Conservation (phyloP, 2,888 invertebrate genomes). For the Eupithecia vulgata region DNA sequence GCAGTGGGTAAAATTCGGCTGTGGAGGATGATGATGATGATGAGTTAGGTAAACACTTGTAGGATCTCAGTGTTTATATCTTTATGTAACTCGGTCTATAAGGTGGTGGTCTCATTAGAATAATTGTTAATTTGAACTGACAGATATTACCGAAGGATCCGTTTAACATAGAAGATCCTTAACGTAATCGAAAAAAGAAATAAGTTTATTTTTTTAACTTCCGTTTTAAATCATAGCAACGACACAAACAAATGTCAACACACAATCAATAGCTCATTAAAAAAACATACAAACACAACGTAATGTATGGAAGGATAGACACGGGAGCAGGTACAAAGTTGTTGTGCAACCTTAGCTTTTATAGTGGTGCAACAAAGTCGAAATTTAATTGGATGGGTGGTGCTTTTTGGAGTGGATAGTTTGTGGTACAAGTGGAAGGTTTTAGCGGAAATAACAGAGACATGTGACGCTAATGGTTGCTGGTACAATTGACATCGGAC, state of each 20-base stretch:
- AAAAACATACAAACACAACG: conserved; percentile 60
- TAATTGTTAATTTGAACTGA: neutral
- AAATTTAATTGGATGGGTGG: conserved; percentile 56
- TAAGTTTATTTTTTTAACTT: neutral
- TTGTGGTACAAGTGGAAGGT: conserved; percentile 20
- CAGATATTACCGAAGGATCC: neutral
- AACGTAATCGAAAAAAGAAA: neutral
- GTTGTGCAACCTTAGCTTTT: conserved; percentile 52
- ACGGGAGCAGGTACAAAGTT: conserved; percentile 56
- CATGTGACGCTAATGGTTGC: neutral
- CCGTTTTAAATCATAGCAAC: conserved; percentile 1
- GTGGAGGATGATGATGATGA: too few relatives aligned
- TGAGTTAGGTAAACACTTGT: too few relatives aligned
- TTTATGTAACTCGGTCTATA: too few relatives aligned
- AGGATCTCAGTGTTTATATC: too few relatives aligned
- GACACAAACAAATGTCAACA: conserved; percentile 26
- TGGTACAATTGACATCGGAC: neutral
- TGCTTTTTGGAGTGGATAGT: conserved; percentile 30
- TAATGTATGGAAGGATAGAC: conserved; percentile 62
- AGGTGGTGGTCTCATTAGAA: too few relatives aligned
- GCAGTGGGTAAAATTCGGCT: too few relatives aligned
- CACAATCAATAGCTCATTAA: conserved; percentile 74
- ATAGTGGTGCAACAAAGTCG: conserved; percentile 63
- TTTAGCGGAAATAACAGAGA: neutral
- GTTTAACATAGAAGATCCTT: neutral